Evolutionary conservation across 2,797 vertebrate species (phyloP).

Genomic region (Manis javanica): DNA sequence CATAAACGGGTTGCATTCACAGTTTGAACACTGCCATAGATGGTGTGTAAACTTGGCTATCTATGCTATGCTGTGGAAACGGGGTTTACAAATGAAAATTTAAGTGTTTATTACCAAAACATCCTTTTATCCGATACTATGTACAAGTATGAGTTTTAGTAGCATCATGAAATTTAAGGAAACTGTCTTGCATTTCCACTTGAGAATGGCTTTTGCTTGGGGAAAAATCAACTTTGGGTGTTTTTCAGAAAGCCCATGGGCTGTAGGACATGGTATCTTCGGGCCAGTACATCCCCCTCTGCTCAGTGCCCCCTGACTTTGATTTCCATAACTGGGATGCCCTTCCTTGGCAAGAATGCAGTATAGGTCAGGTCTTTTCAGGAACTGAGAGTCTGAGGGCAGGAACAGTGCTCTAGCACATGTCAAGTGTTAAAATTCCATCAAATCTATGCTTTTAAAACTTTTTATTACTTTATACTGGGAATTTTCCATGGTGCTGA

Average conservation of each 20-base stretch:
- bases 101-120: constrained; percentile 78
- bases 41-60: constrained; percentile 44
- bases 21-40: background rate
- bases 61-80: constrained; percentile 48
- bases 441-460: constrained; percentile 75
- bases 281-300: constrained; percentile 66
- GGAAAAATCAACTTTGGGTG: background rate
- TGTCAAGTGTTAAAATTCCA: constrained; percentile 75
- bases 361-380: background rate
- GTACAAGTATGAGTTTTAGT: constrained; percentile 66
- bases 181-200: background rate
- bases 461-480: constrained; percentile 73
- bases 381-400: constrained; percentile 29
- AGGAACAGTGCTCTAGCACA: constrained; percentile 50
- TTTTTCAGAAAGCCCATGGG: constrained; percentile 38
- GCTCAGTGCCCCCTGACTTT: constrained; percentile 31
- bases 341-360: background rate
- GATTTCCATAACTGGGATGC: constrained; percentile 44
- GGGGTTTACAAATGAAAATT: constrained; percentile 56
- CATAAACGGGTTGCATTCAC: background rate
- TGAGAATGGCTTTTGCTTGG: constrained; percentile 64
- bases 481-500: constrained; percentile 83
- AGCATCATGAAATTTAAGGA: constrained; percentile 27
- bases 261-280: constrained; percentile 64
- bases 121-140: constrained; percentile 76